Conservation (phyloP, 2,888 invertebrate species). For the Allophyes oxyacanthae region DNA sequence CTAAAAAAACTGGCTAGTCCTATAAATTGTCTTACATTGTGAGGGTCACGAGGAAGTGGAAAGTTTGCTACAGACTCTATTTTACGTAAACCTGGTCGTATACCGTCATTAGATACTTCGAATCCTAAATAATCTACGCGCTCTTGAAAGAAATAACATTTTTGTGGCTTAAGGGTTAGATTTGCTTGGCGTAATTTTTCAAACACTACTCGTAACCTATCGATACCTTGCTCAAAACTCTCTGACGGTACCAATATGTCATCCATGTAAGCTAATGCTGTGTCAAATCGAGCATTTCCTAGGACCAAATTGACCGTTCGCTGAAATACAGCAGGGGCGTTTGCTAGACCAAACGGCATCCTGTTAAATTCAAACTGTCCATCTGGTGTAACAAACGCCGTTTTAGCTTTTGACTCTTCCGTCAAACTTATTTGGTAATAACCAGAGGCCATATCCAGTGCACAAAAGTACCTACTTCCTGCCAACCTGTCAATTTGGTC, state of each 20-base stretch:
- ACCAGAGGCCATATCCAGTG: no score
- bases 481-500: constrained; percentile 8
- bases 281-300: constrained; percentile 4
- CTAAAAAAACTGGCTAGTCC: constrained; percentile 26
- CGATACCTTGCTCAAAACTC: constrained; percentile 5
- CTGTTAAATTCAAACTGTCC: constrained; percentile 30
- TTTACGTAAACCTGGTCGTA: constrained; percentile 11
- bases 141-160: constrained; percentile 12
- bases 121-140: constrained; percentile 8
- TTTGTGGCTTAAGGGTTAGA: constrained; percentile 10
- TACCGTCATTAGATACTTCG: constrained; percentile 17
- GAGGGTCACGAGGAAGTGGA: background rate
- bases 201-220: background rate
- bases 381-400: background rate
- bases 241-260: constrained; percentile 3
- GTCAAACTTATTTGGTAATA: background rate
- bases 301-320: constrained; percentile 26
- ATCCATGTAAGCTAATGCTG: constrained; percentile 24
- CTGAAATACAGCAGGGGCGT: constrained; percentile 30
- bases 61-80: background rate
- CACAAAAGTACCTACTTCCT: constrained; percentile 5
- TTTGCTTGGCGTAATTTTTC: constrained; percentile 6
- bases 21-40: constrained; percentile 10
- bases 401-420: constrained; percentile 4
- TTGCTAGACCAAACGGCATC: constrained; percentile 19